Evolutionary conservation across 2,888 invertebrate genomes (phyloP).

Genomic region (Tachina lurida): DNA sequence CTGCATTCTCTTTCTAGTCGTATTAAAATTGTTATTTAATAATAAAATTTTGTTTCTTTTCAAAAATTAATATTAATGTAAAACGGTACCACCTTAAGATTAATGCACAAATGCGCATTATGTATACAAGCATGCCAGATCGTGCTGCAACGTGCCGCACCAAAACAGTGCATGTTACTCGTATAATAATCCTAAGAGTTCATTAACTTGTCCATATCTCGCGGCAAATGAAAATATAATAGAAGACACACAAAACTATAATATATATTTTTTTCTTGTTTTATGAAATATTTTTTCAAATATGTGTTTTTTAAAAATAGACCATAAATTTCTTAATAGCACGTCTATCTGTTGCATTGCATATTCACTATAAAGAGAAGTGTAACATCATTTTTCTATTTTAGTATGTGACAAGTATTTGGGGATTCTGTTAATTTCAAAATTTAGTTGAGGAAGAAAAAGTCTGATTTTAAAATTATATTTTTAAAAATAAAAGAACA

Average conservation of each 20-base stretch:
- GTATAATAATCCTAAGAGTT: constrained; percentile 43
- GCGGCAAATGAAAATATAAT: constrained; percentile 36
- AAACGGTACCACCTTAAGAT: background rate
- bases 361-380: constrained; percentile 51
- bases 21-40: too few relatives aligned
- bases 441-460: background rate
- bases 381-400: constrained; percentile 40
- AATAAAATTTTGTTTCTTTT: background rate
- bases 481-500: background rate
- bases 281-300: background rate
- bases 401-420: constrained; percentile 42
- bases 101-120: background rate
- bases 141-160: background rate
- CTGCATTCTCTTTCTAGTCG: too few relatives aligned
- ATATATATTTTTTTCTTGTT: background rate
- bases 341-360: background rate
- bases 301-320: constrained; percentile 60
- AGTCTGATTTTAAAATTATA: background rate
- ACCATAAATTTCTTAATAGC: constrained; percentile 38
- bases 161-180: background rate
- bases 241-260: background rate
- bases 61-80: background rate
- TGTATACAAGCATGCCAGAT: constrained; percentile 1
- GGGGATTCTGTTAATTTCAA: constrained; percentile 5
- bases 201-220: constrained; percentile 57